Conservation (phyloP, 2,797 vertebrate genomes). For the Calcarius lapponicus region DNA sequence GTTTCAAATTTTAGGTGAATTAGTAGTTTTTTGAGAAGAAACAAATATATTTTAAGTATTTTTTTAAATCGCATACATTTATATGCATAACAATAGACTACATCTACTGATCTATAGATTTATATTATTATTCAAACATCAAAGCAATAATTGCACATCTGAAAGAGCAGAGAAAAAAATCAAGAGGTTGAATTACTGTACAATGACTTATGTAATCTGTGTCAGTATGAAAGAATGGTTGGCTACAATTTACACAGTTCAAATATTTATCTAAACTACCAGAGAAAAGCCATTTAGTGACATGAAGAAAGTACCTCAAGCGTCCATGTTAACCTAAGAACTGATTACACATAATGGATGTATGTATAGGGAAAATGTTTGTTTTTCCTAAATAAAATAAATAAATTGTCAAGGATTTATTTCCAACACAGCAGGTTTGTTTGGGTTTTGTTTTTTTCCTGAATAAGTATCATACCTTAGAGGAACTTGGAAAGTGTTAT, state of each 20-base stretch:
- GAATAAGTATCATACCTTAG: not conserved
- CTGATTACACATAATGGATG: not conserved
- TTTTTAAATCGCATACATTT: not conserved
- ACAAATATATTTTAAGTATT: not conserved
- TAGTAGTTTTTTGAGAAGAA: not conserved
- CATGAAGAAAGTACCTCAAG: not conserved
- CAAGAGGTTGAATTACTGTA: not conserved
- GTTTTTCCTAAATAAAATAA: too few species aligned
- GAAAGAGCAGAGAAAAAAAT: not conserved
- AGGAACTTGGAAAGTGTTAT: not conserved
- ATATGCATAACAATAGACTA: not conserved
- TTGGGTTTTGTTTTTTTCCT: not conserved
- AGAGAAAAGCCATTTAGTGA: not conserved
- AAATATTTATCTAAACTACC: not conserved
- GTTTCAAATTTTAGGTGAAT: not conserved
- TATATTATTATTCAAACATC: not conserved
- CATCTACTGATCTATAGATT: not conserved
- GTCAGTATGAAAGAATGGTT: not conserved
- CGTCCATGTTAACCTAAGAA: not conserved
- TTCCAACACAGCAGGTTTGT: not conserved
- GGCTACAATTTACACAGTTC: not conserved
- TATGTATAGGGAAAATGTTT: not conserved
- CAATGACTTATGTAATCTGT: not conserved
- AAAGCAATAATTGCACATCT: not conserved
- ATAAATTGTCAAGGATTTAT: not conserved